Percentiles rank a stretch among this genome's conserved stretches.
phyloP scores from a whole-genome alignment of 2,113 vertebrate species.

The Cathartes aura region DNA sequence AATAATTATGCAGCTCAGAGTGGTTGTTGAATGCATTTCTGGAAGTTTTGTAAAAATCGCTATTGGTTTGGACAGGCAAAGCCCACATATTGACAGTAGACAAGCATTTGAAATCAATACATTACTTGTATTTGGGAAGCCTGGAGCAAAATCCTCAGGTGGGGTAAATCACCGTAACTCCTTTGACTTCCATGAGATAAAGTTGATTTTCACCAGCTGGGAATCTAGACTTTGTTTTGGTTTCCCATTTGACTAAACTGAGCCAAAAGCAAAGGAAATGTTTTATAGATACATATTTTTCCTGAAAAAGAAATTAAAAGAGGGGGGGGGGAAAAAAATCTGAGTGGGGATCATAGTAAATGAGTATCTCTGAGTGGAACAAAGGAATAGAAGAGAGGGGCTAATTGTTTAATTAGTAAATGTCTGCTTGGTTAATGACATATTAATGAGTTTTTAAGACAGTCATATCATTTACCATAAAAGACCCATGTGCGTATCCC shows the following conservation, averaged over 20 bases:
- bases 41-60: conserved; percentile 14
- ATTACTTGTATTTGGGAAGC: conserved; percentile 35
- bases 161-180: conserved; percentile 36
- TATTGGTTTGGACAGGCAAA: conserved; percentile 1
- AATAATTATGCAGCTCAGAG: conserved; percentile 24
- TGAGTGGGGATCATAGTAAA: conserved; percentile 68
- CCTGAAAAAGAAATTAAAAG: conserved; percentile 42
- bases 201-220: conserved; percentile 38
- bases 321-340: not conserved
- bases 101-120: conserved; percentile 27
- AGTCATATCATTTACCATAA: conserved; percentile 87
- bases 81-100: not conserved
- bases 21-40: not conserved
- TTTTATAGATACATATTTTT: conserved; percentile 51
- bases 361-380: conserved; percentile 77
- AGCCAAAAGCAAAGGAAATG: conserved; percentile 38
- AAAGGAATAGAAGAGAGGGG: conserved; percentile 83
- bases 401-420: conserved; percentile 91
- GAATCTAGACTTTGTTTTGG: conserved; percentile 35
- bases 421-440: conserved; percentile 89
- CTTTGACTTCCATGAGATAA: conserved; percentile 31
- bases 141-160: conserved; percentile 53
- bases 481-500: conserved; percentile 82
- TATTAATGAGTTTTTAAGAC: conserved; percentile 90
- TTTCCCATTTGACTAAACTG: conserved; percentile 38